These are phyloP conservation scores for Bombus polaris DNA, from an alignment of 1,140 invertebrate genomes.

Conservation along the genomic window DNA sequence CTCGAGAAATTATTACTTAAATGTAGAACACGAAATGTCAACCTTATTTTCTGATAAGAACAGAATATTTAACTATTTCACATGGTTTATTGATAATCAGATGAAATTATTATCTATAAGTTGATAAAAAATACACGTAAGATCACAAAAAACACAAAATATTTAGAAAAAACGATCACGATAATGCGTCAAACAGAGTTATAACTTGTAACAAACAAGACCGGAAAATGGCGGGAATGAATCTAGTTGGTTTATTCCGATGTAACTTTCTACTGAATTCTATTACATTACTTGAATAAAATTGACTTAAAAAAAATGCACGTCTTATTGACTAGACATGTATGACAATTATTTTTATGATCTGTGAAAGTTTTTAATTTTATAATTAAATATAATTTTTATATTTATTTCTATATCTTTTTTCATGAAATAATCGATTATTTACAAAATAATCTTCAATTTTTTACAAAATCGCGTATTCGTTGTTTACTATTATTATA, in stretches of 20 bases:
- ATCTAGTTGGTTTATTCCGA: not conserved
- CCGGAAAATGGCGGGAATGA: slow-evolving; percentile 30
- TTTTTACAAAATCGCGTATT: not conserved
- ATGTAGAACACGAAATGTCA: not conserved
- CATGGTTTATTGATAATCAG: not conserved
- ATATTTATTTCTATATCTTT: not conserved
- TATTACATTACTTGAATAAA: not conserved
- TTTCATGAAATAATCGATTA: not conserved
- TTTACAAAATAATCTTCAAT: not conserved
- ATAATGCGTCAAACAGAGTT: slow-evolving; percentile 3
- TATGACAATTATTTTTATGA: not conserved
- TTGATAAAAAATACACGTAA: not conserved
- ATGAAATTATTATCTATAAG: not conserved
- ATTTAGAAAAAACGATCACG: slow-evolving; percentile 2
- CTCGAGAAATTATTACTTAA: not conserved
- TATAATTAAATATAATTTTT: not conserved
- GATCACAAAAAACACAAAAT: not conserved
- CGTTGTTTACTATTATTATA: not conserved
- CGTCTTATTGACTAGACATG: not conserved
- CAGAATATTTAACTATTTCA: not conserved
- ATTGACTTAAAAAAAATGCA: not conserved
- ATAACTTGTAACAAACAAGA: not conserved
- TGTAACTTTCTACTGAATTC: not conserved
- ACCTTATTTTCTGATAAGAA: not conserved
- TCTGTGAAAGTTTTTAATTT: not conserved